phyloP scores from a whole-genome alignment of 2,797 vertebrate species.

The Psittacula derbiana region DNA sequence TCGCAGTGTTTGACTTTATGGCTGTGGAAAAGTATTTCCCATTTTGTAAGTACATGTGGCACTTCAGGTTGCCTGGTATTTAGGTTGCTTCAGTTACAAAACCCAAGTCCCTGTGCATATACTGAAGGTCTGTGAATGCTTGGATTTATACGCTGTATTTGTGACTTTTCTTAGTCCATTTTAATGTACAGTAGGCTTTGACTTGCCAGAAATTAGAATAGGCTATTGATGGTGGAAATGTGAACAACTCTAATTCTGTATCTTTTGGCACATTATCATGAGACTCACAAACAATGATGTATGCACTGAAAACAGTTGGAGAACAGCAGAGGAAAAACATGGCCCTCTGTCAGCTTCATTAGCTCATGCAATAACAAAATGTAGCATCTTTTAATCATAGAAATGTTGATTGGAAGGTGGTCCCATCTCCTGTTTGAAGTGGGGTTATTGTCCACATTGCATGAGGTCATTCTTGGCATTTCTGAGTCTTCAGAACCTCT shows the following conservation, averaged over 20 bases:
- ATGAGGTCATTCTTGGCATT: neutral
- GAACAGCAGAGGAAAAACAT: neutral
- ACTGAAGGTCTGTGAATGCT: neutral
- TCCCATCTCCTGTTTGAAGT: neutral
- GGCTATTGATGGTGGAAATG: neutral
- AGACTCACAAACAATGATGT: neutral
- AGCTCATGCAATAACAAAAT: neutral
- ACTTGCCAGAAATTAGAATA: neutral
- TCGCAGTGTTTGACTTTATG: neutral
- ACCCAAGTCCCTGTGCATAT: neutral
- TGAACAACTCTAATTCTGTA: neutral
- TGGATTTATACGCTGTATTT: neutral
- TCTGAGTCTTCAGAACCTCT: neutral
- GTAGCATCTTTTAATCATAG: neutral
- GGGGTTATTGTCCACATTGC: neutral
- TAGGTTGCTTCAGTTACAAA: neutral
- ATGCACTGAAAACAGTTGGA: neutral
- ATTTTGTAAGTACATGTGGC: neutral
- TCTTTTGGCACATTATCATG: neutral
- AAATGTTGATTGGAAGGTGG: neutral
- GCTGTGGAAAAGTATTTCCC: neutral
- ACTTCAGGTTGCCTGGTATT: neutral
- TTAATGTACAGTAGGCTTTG: neutral
- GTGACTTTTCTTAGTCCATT: neutral
- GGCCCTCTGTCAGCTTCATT: neutral